A percentile compares a stretch with the other conserved stretches of the same genome.
Evolutionary conservation across 2,888 invertebrate species (phyloP).

Genomic region (Nowickia ferox): DNA sequence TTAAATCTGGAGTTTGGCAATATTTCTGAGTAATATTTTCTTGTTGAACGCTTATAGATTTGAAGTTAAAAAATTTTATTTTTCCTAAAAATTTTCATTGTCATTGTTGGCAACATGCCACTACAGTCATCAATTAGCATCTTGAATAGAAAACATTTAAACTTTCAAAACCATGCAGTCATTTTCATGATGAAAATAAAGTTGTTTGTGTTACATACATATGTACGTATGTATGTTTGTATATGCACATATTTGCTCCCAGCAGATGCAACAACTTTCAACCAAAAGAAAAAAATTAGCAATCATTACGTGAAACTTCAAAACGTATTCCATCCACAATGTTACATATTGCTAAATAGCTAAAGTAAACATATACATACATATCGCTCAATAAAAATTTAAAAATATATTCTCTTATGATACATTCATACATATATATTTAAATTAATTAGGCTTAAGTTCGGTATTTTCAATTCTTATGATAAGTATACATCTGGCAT

Average conservation of each 20-base stretch:
- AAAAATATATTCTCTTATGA: no score
- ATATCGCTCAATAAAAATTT: no score
- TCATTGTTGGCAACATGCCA: conserved; percentile 26
- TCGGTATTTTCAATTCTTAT: no score
- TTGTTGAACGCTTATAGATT: neutral
- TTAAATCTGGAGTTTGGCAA: no score
- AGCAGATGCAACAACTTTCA: neutral
- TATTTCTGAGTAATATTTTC: no score
- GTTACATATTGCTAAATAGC: conserved; percentile 18
- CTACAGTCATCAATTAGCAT: conserved; percentile 46
- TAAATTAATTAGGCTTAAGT: no score
- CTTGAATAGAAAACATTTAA: conserved; percentile 22
- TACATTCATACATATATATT: no score
- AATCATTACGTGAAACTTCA: conserved; percentile 21
- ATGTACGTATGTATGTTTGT: neutral
- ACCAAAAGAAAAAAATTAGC: conserved; percentile 2
- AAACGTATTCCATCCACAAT: neutral
- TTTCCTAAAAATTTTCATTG: neutral
- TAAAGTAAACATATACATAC: no score
- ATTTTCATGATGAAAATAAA: neutral
- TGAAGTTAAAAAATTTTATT: neutral
- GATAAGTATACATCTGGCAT: no score
- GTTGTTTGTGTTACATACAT: neutral
- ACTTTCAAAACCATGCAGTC: conserved; percentile 13
- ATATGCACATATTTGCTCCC: neutral